Evolutionary conservation across 1,140 invertebrate species (phyloP), one percentile per base, ranked within the genome.

Genomic region (Charaxes varanes): DNA sequence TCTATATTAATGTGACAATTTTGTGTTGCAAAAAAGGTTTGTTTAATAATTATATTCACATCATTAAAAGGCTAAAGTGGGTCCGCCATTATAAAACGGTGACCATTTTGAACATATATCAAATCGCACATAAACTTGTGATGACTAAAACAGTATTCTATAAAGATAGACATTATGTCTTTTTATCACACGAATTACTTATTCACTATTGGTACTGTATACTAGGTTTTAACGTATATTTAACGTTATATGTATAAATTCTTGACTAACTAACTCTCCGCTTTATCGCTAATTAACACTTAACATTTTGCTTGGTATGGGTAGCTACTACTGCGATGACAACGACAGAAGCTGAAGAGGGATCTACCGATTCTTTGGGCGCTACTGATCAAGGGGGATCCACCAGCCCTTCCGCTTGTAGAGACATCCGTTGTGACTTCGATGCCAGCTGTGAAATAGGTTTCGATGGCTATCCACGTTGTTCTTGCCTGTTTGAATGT

Each of bases 361-460:
- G 70, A 21, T 73, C 65, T 17, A 79, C 76, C 45, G 72, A 72
- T 53, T 53, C 54, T 12, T 60, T 63, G 60, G 65, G 65, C 8
- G 57, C 66, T 32, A 67, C 62, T 10, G 77, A 79, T 27, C 40
- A 55, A 10, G 64, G 62, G 3, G 76, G 64, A 6, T 86, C 82
- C 2, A 79, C 86, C 31, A 88, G 88, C 38, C 85, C 87, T 14
- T 86, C 91, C 51, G 89, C 88, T 6, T 94, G 93, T 79, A 88
- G 89, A 31, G 91, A 93, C 47, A 93, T 94, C 37, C 89, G 90
- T 32, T 96, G 94, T 71, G 91, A 93, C 62, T 95, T 90, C 74
- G 92, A 93, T 27, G 94, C 93, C 7, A 91, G 90, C 35, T 95
- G 93, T 77, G 92, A 93, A 55, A 76, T 93, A 12, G 91, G 91